phyloP scores from a whole-genome alignment of 30 jellyfish, hydroid and myxozoan species.

The Turritopsis rubra region DNA sequence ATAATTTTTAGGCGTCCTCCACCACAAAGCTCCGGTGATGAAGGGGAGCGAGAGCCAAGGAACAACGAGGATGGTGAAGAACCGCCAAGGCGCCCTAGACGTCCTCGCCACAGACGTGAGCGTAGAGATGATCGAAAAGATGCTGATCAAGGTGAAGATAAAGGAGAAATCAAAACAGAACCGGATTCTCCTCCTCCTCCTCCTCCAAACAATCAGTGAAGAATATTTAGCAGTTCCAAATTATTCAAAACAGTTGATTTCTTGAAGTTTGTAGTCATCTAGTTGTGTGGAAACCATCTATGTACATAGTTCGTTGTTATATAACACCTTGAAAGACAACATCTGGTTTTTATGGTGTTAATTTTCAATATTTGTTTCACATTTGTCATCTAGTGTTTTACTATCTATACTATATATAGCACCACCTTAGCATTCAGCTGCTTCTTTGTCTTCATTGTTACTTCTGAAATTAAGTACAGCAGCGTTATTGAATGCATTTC shows the following conservation, averaged over 20 bases:
- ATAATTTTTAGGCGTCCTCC: slow-evolving; percentile 51
- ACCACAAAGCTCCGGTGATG: slow-evolving; percentile 70
- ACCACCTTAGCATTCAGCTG: neutral
- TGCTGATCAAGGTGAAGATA: neutral
- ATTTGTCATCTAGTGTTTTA: neutral
- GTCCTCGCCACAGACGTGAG: slow-evolving; percentile 9
- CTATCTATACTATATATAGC: neutral
- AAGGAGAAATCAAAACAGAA: neutral
- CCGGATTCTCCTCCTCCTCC: slow-evolving; percentile 6
- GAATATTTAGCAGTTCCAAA: neutral
- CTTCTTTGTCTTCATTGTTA: neutral
- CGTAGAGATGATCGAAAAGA: neutral
- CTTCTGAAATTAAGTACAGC: neutral
- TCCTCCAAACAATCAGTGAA: neutral
- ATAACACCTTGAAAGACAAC: neutral
- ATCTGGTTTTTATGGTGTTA: neutral
- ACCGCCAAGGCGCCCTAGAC: slow-evolving; percentile 54
- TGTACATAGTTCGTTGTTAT: neutral
- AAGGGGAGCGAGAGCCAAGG: slow-evolving; percentile 60
- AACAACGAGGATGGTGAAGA: slow-evolving; percentile 48
- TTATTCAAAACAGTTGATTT: neutral
- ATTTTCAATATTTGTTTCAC: neutral
- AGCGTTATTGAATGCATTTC: neutral
- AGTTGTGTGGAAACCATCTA: neutral
- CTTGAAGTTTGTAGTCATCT: neutral